Evolutionary conservation across 2,113 vertebrate species (phyloP).

Genomic region (Nycticorax nycticorax): DNA sequence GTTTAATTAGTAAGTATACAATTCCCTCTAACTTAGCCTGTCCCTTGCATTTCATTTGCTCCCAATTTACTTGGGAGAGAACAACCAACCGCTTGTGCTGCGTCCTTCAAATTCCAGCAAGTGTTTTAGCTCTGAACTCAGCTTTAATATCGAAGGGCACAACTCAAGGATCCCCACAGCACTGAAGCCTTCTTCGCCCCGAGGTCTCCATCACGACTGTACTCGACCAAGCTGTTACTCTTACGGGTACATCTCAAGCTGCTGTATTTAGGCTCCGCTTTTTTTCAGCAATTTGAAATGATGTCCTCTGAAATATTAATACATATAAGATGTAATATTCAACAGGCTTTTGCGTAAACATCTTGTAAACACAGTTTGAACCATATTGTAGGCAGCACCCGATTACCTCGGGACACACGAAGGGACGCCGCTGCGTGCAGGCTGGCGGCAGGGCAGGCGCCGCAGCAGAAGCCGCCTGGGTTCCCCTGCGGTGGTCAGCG

Average conservation of each 20-base stretch:
- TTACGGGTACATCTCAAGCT: rapidly evolving
- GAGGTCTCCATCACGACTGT: rapidly evolving
- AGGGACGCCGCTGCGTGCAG: rapidly evolving
- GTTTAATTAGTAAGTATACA: not conserved
- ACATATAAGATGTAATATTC: not conserved
- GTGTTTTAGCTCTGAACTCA: not conserved
- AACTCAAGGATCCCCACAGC: not conserved
- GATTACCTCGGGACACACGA: not conserved
- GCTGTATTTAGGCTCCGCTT: not conserved
- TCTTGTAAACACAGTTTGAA: not conserved
- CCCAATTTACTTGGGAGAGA: not conserved
- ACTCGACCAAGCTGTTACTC: not conserved
- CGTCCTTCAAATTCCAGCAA: not conserved
- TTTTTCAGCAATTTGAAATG: not conserved
- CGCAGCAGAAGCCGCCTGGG: too few relatives aligned
- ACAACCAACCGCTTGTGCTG: not conserved
- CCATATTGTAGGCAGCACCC: rapidly evolving
- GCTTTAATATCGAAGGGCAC: rapidly evolving
- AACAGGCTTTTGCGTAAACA: not conserved
- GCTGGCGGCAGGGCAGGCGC: not conserved
- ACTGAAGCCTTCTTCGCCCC: rapidly evolving
- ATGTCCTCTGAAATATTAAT: not conserved
- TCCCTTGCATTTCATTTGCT: too few relatives aligned
- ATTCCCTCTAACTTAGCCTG: not conserved
- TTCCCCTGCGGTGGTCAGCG: not conserved